Conservation (phyloP, 2,888 invertebrate species). For the Drosophila prostipennis region DNA sequence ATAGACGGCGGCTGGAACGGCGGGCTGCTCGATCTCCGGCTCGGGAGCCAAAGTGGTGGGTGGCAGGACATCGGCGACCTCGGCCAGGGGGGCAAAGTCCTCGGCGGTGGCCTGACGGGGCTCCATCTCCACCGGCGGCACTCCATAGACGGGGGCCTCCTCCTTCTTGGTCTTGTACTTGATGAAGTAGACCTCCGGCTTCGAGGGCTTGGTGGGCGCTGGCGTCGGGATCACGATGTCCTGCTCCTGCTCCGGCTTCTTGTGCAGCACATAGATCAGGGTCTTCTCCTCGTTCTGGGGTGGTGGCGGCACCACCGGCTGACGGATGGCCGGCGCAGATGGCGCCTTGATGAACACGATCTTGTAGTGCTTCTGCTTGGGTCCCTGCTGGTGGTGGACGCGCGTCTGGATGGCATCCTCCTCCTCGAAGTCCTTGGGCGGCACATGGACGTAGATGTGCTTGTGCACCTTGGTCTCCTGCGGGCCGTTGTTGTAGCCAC, state of each 20-base stretch:
- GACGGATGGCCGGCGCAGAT: conserved; percentile 90
- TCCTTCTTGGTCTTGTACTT: conserved; percentile 84
- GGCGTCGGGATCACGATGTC: conserved; percentile 91
- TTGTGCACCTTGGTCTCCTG: conserved; percentile 79
- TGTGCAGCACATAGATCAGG: conserved; percentile 93
- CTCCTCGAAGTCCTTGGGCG: conserved; percentile 82
- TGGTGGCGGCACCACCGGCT: conserved; percentile 90
- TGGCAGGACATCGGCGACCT: conserved; percentile 60
- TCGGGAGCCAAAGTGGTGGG: conserved; percentile 64
- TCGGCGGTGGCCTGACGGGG: conserved; percentile 61
- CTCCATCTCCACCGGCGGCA: conserved; percentile 71
- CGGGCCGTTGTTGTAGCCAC: conserved; percentile 75
- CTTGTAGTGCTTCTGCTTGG: conserved; percentile 94
- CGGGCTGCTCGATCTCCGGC: conserved; percentile 60
- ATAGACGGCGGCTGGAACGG: conserved; percentile 57
- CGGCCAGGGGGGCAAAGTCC: conserved; percentile 53
- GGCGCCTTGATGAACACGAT: conserved; percentile 97
- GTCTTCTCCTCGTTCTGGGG: conserved; percentile 94
- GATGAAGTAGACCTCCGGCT: conserved; percentile 95
- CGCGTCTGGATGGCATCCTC: conserved; percentile 79
- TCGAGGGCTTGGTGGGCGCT: conserved; percentile 92
- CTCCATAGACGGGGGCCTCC: conserved; percentile 81
- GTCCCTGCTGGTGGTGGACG: conserved; percentile 83
- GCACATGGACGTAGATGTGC: conserved; percentile 83
- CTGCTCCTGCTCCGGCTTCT: conserved; percentile 92